Base-by-base conservation (phyloP, 30 jellyfish, hydroid and myxozoan genomes). In the Aurelia aurita region DNA sequence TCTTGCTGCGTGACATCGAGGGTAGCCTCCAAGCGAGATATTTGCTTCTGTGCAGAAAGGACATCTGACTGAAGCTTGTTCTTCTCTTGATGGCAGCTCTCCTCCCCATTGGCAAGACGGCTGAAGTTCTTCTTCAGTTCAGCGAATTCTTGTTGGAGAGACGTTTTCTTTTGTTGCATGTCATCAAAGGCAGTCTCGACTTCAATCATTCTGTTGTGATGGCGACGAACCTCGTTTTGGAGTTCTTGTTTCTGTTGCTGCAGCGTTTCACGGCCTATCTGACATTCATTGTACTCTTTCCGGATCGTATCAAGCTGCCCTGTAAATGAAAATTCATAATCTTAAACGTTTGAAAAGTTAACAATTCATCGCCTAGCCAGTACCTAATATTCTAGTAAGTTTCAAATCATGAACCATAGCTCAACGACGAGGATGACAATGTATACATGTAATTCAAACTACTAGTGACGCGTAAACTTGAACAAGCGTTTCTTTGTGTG, bases 1-100 rank as follows among this genome's bases (percentile, higher is more conserved):
- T 94, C 99, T 66, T 94, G 99, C 86, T 89, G 97, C 22, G 95
- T 94, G 72, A 97, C 97, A 46, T 94, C 99, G 87, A 83, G 87
- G 89, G 97, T 97, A 54, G 99, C 97, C 77, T 94, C 99, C 77
- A 94, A 92, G 64, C 99, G 97, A 31, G 99, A 94, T 10, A 94
- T 94, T 84, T 90, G 95, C 91, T 84, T 89, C 86, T 89, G 97
- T 15, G 99, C 99, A 39, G 94, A 60, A 78, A 94, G 91, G 45
- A 91, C 85, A 69, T 94, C 97, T 11, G 95, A 58, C 82, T 94
- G 95, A 62, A 94, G 97, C 95, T 94, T 97, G 69, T 94, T 23
- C 71, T 94, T 94, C 79, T 93, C 91, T 61, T 89, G 97, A 35
- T 22, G 76, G 89, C 80, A 87, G 89, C 87, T 86, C 85, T 85